Evolutionary conservation across 2,888 invertebrate species (phyloP), one percentile per base, ranked within the genome.

Genomic region (Dendrolimus houi): DNA sequence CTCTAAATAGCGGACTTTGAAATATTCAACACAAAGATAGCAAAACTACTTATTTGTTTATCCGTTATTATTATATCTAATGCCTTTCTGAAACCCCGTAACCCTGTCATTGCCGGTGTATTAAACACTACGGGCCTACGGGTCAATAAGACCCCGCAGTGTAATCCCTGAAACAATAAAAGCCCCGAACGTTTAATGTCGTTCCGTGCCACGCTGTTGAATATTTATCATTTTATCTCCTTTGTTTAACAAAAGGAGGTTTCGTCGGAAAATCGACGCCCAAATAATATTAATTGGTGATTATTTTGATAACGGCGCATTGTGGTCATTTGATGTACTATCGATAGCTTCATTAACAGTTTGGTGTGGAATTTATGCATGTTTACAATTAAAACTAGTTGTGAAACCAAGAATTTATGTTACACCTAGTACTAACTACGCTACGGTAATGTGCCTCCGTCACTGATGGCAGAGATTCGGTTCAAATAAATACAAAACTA

Each of bases 161-260:
- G 57, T 67, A 67, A 70, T 69, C 71, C 66, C 64, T 65, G 64
- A 62, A 64, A 74, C 71, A 75, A 74, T 71, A 66, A 67, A 67
- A 63, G 62, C 47, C 62, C 61, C 63, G 61, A 62, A 59, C 66
- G 61, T 68, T 71, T 65, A 67, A 59, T 58, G 66, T 62, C 66
- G 58, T 68, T 72, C 68, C 61, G 53, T 57, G 54, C 57, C 68
- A 65, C 64, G 56, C 64, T 65, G 57, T 64, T 68, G 67, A 69
- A 70, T 74, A 74, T 74, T 71, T 72, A 74, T 74, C 64, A 67
- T 68, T 64, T 47, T 47, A 47, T 47, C 47, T 47, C 47, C 47
- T 47, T 47, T 47, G 47, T 47, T 47, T 47, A 47, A 17, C 17
- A 17, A 17, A 47, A 47, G 47, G 47, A 47, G 47, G 47, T 7